A percentile compares a stretch with the other conserved stretches of the same genome.
Evolutionary conservation across 2,797 vertebrate species (phyloP).

Genomic region (Heterohyrax brucei): DNA sequence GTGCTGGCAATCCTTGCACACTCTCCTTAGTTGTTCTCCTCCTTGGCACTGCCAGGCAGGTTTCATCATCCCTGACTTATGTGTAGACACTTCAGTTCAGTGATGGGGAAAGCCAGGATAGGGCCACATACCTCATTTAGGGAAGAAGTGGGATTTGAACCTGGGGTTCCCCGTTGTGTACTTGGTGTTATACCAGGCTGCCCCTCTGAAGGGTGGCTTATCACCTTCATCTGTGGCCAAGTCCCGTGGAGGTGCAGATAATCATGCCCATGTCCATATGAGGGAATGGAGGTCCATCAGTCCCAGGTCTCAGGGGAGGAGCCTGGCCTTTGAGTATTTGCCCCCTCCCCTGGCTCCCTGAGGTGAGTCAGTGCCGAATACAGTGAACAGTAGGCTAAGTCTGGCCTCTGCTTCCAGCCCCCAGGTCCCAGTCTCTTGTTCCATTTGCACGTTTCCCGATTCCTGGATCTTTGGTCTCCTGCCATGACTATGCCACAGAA

Average conservation of each 20-base stretch:
- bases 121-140: neutral
- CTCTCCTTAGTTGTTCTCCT: neutral
- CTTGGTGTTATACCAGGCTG: neutral
- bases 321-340: neutral
- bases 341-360: too few relatives aligned
- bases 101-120: neutral
- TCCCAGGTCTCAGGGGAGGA: neutral
- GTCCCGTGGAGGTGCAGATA: neutral
- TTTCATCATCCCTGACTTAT: neutral
- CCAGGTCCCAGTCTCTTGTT: neutral
- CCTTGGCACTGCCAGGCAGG: neutral
- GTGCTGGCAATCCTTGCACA: neutral
- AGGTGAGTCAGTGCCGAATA: neutral
- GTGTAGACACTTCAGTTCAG: conserved; percentile 10
- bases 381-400: neutral
- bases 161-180: neutral
- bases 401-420: neutral
- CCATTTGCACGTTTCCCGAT: neutral
- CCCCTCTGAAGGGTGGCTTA: neutral
- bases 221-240: neutral
- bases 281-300: neutral
- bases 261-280: neutral
- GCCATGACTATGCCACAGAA: conserved; percentile 9
- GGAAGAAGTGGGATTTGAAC: neutral
- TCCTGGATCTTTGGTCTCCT: neutral